Evolutionary conservation across 2,888 invertebrate species (phyloP).

Genomic region (Mythimna ferrago): DNA sequence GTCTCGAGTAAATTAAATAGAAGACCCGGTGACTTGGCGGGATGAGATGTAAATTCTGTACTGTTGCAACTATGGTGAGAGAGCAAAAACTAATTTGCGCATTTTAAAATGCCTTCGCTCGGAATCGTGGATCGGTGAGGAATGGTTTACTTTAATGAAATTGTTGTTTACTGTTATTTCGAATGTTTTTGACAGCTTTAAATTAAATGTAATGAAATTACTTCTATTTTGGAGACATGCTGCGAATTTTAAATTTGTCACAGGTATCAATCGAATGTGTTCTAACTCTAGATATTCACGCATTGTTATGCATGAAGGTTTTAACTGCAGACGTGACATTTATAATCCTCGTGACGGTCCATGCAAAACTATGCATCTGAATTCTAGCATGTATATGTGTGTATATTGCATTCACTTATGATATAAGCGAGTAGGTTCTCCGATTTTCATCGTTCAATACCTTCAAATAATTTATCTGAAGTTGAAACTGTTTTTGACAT

Average conservation of each 20-base stretch:
- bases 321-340: background rate
- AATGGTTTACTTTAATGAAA: conserved; percentile 45
- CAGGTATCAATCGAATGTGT: background rate
- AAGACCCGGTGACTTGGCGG: conserved; percentile 68
- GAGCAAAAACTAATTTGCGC: conserved; percentile 61
- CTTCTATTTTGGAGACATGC: conserved; percentile 3
- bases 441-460: background rate
- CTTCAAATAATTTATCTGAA: no score
- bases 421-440: background rate
- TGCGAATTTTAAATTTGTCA: background rate
- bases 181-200: conserved; percentile 30
- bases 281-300: background rate
- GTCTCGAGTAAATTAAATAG: conserved; percentile 77
- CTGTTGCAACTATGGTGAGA: conserved; percentile 67
- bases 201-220: conserved; percentile 11
- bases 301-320: background rate
- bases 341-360: background rate
- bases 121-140: conserved; percentile 47
- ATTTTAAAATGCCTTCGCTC: conserved; percentile 58
- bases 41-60: conserved; percentile 75
- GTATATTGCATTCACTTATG: background rate
- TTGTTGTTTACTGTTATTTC: conserved; percentile 28
- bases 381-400: background rate
- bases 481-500: no score
- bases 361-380: background rate